Base-by-base conservation (phyloP, 1,140 invertebrate species). In the Anoplophora glabripennis region DNA sequence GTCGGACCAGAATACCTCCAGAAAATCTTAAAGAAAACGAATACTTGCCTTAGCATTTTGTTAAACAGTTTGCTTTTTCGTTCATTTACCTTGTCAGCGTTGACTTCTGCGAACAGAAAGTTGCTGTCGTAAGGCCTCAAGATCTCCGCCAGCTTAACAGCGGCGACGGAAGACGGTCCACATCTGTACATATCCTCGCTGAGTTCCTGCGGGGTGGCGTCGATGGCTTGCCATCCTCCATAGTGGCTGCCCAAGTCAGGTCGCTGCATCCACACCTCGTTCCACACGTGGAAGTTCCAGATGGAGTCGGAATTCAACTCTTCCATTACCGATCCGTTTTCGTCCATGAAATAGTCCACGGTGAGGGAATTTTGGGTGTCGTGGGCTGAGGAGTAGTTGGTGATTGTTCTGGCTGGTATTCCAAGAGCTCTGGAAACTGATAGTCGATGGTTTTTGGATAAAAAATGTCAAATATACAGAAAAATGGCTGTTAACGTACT, bases 251-350 rank as follows among this genome's bases (percentile, higher is more conserved):
- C 80, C 21, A 97, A 75, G 76, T 98, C 94, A 1, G 88, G 84
- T 15, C 95, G 79, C 48, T 84, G 84, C 86, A 96, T 94, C 93
- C 94, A 97, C 0, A 90, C 89, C 76, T 97, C 94, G 75, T 93
- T 93, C 95, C 94, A 98, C 3, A 96, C 93, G 70, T 97, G 95
- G 73, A 93, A 97, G 71, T 96, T 96, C 93, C 93, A 95, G 53
- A 94, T 86, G 0, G 91, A 93, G 74, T 96, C 93, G 10, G 81
- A 86, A 63, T 88, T 91, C 28, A 91, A 79, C 55, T 91, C 87
- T 44, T 93, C 87, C 72, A 94, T 82, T 8, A 88, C 81, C 68
- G 87, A 85, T 10, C 91, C 91, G 21, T 93, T 83, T 0, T 85
- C 82, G 71, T 93, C 87, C 40, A 93, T 87, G 72, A 94, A 94